These are phyloP conservation scores for Gortyna flavago DNA, from an alignment of 2,888 invertebrate species.

Conservation along the genomic window DNA sequence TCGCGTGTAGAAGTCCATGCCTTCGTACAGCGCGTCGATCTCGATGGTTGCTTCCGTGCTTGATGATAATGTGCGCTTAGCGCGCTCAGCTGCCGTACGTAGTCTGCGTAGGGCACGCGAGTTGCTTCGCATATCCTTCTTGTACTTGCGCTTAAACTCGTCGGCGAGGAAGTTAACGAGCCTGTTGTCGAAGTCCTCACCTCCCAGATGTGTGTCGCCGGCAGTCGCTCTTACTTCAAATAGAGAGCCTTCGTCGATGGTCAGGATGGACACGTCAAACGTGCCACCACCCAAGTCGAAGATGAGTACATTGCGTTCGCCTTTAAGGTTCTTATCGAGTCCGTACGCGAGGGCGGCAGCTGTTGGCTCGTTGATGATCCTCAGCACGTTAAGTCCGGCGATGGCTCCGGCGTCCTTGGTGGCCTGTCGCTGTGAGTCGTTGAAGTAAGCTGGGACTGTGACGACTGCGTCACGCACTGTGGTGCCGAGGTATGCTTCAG, in stretches of 20 bases:
- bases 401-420: constrained; percentile 96
- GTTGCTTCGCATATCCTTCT: constrained; percentile 92
- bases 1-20: constrained; percentile 92
- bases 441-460: constrained; percentile 95
- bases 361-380: constrained; percentile 96
- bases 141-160: constrained; percentile 93
- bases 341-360: constrained; percentile 94
- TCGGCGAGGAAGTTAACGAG: constrained; percentile 92
- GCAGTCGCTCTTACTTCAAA: constrained; percentile 95
- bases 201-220: constrained; percentile 95
- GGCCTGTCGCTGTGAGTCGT: constrained; percentile 93
- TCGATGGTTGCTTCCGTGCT: constrained; percentile 94
- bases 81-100: constrained; percentile 94
- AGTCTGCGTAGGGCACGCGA: constrained; percentile 92
- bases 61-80: constrained; percentile 94
- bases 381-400: constrained; percentile 94
- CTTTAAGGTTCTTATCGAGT: constrained; percentile 91
- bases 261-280: constrained; percentile 95
- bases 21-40: constrained; percentile 93
- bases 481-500: constrained; percentile 92
- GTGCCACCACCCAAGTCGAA: constrained; percentile 92
- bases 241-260: constrained; percentile 93
- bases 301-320: constrained; percentile 91
- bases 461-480: constrained; percentile 93
- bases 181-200: constrained; percentile 92